These are phyloP conservation scores for Xiphophorus hellerii DNA, from an alignment of 2,113 vertebrate genomes.

Conservation along the genomic window DNA sequence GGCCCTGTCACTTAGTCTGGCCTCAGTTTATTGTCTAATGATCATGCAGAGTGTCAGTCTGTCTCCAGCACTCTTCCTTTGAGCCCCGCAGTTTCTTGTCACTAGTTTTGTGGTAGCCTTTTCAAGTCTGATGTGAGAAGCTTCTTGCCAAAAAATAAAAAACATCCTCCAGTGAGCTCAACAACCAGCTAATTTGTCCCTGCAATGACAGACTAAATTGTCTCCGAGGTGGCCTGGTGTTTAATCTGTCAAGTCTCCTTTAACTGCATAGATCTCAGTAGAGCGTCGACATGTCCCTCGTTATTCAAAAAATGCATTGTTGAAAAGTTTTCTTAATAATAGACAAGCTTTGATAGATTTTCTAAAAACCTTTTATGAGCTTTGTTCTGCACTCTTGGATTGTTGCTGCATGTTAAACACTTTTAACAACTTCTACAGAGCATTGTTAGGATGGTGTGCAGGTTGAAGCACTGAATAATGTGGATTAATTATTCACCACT, in stretches of 20 bases:
- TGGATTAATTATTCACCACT: no score
- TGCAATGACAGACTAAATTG: conserved; percentile 19
- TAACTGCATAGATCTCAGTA: not conserved
- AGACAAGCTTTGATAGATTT: not conserved
- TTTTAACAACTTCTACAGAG: no score
- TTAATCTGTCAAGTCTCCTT: conserved; percentile 21
- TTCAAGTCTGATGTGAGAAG: conserved; percentile 24
- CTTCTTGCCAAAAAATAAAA: conserved; percentile 1
- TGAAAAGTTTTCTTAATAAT: not conserved
- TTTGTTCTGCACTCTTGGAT: conserved; percentile 1
- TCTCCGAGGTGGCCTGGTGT: conserved; percentile 7
- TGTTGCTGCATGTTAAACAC: not conserved
- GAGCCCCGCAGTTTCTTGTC: conserved; percentile 17
- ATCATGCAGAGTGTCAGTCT: conserved; percentile 47
- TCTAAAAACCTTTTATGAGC: not conserved
- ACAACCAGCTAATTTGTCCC: conserved; percentile 14
- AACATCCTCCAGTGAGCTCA: conserved; percentile 3
- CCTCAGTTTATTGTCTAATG: conserved; percentile 45
- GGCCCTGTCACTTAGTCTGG: conserved; percentile 30
- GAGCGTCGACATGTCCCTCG: conserved; percentile 8
- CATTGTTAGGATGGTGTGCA: no score
- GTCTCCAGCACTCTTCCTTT: conserved; percentile 20
- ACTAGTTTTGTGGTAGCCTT: conserved; percentile 19
- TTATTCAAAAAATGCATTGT: not conserved
- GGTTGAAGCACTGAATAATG: no score